Evolutionary conservation across 2,888 invertebrate species (phyloP).

Genomic region (Patella pellucida): DNA sequence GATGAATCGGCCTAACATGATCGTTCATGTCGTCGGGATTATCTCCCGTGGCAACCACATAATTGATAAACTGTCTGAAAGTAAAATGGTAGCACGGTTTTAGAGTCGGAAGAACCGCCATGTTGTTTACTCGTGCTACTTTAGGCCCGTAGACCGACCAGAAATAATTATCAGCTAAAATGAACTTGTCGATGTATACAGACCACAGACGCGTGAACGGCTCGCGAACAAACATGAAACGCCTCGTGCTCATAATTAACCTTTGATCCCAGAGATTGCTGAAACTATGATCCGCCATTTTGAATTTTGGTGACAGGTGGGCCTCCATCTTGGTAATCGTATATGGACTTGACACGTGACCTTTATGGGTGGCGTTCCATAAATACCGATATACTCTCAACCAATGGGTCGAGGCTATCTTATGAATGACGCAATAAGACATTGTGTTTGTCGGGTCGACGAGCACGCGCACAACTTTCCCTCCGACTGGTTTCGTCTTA

Average conservation of each 20-base stretch:
- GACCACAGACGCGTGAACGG: slow-evolving; percentile 44
- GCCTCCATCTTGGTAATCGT: slow-evolving; percentile 27
- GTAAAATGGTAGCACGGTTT: slow-evolving; percentile 21
- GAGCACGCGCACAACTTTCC: neutral
- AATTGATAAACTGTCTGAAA: slow-evolving; percentile 40
- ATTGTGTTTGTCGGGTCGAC: neutral
- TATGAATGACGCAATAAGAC: slow-evolving; percentile 29
- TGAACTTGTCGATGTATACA: slow-evolving; percentile 44
- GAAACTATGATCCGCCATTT: slow-evolving; percentile 12
- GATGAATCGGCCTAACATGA: slow-evolving; percentile 36
- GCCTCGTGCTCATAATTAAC: slow-evolving; percentile 17
- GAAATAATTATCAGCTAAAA: slow-evolving; percentile 39
- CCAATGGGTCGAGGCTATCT: slow-evolving; percentile 32
- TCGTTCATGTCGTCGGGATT: slow-evolving; percentile 28
- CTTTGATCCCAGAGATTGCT: neutral
- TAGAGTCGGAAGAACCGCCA: slow-evolving; percentile 25
- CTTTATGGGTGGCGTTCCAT: slow-evolving; percentile 21
- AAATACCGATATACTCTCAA: slow-evolving; percentile 30
- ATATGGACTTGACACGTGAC: slow-evolving; percentile 23
- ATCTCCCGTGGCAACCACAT: slow-evolving; percentile 16
- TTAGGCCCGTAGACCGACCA: slow-evolving; percentile 29
- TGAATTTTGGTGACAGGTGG: slow-evolving; percentile 18
- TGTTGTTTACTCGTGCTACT: slow-evolving; percentile 20
- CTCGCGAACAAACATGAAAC: slow-evolving; percentile 42
- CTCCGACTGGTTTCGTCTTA: neutral